A percentile compares a stretch with the other conserved stretches of the same genome.
phyloP scores from a whole-genome alignment of 2,797 vertebrate genomes.

The Ptychadena robeensis region DNA sequence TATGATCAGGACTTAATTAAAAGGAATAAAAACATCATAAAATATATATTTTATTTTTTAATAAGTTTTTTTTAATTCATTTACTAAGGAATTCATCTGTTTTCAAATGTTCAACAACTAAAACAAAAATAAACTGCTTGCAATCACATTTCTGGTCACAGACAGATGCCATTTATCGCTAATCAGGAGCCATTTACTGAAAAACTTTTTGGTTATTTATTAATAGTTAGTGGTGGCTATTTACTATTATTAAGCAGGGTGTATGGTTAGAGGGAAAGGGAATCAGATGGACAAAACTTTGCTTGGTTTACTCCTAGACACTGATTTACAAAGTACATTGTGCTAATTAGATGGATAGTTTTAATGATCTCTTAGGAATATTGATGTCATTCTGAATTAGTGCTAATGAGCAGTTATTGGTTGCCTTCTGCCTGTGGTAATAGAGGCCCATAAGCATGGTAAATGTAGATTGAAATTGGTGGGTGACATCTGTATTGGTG shows the following conservation, averaged over 20 bases:
- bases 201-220: background rate
- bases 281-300: slow-evolving; percentile 31
- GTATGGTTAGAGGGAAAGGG: slow-evolving; percentile 4
- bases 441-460: slow-evolving; percentile 47
- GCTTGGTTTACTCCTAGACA: slow-evolving; percentile 22
- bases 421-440: slow-evolving; percentile 43
- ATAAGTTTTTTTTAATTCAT: too few species aligned
- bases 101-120: too few species aligned
- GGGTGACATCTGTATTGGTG: slow-evolving; percentile 52
- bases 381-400: slow-evolving; percentile 59
- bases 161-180: slow-evolving; percentile 15
- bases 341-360: slow-evolving; percentile 45
- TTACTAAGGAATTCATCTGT: too few species aligned
- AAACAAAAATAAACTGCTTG: too few species aligned
- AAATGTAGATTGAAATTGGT: slow-evolving; percentile 48
- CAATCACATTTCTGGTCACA: background rate
- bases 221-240: background rate
- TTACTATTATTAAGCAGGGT: slow-evolving; percentile 12
- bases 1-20: too few species aligned
- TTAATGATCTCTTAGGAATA: slow-evolving; percentile 52
- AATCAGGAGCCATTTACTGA: slow-evolving; percentile 13
- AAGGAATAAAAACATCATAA: too few species aligned
- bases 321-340: slow-evolving; percentile 51
- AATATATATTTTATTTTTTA: too few species aligned
- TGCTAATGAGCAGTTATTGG: slow-evolving; percentile 54